phyloP scores from a whole-genome alignment of 1,140 invertebrate species.

The Diprion similis region DNA sequence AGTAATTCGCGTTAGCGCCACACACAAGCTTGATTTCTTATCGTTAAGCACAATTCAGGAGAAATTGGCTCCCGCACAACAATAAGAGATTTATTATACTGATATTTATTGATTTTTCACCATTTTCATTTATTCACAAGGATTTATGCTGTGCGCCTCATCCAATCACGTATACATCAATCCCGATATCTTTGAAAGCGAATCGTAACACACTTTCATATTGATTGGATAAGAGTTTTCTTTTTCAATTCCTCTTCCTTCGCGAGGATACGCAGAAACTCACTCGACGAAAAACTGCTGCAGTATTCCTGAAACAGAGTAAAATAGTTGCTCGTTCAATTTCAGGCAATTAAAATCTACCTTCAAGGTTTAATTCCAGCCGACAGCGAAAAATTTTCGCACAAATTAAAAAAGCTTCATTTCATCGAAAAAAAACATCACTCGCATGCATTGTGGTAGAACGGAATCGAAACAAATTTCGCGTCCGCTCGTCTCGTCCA shows the following conservation, averaged over 20 bases:
- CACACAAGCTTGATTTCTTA: too few relatives aligned
- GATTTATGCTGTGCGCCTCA: not conserved
- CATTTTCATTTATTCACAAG: slow-evolving; percentile 1
- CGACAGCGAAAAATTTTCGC: too few relatives aligned
- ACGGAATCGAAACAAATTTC: too few relatives aligned
- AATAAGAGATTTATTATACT: not conserved
- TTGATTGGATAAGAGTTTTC: not conserved
- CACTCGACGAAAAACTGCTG: not conserved
- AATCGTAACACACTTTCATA: not conserved
- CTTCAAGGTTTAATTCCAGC: too few relatives aligned
- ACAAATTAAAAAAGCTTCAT: too few relatives aligned
- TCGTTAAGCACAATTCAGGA: too few relatives aligned
- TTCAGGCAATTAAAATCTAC: too few relatives aligned
- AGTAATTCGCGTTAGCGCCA: too few relatives aligned
- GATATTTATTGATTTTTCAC: not conserved
- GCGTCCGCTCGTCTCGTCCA: too few relatives aligned
- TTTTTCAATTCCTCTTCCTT: not conserved
- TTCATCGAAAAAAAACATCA: too few relatives aligned
- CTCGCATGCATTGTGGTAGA: too few relatives aligned
- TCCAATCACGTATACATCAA: not conserved
- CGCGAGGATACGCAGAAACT: not conserved
- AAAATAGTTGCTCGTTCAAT: not conserved
- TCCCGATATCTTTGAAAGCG: not conserved
- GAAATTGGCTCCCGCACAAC: not conserved
- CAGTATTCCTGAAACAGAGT: not conserved